A percentile compares a stretch with the other conserved stretches of the same genome.
Conservation (phyloP, 2,113 vertebrate genomes). For the Glaucomys volans region DNA sequence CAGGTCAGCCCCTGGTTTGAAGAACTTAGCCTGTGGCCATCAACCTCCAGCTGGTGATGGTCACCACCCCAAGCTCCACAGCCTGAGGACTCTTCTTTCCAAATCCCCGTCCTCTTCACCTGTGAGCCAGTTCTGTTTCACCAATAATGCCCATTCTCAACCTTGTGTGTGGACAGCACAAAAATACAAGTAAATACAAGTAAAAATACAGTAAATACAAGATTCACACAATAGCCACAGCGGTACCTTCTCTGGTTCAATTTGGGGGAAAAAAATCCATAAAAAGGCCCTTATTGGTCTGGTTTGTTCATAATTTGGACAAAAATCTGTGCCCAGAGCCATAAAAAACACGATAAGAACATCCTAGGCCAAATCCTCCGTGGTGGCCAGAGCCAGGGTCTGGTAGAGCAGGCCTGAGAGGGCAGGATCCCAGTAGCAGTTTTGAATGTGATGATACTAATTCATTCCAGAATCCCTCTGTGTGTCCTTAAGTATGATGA, state of each 20-base stretch:
- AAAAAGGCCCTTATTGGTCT: background rate
- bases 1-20: background rate
- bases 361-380: background rate
- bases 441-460: slow-evolving; percentile 2
- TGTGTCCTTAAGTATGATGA: background rate
- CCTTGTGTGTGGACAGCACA: background rate
- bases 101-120: background rate
- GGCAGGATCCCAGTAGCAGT: background rate
- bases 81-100: background rate
- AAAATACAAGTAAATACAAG: no score
- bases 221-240: background rate
- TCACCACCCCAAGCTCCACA: background rate
- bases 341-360: background rate
- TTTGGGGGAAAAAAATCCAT: background rate
- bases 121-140: background rate
- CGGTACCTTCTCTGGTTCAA: background rate
- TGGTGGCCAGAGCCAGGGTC: background rate
- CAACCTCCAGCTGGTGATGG: background rate
- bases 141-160: background rate
- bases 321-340: background rate
- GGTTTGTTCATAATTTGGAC: background rate
- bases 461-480: background rate
- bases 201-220: background rate
- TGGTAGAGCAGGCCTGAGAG: background rate
- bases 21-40: background rate